These are phyloP conservation scores for Tenthredo amoena DNA, from an alignment of 2,888 invertebrate species.

Conservation along the genomic window DNA sequence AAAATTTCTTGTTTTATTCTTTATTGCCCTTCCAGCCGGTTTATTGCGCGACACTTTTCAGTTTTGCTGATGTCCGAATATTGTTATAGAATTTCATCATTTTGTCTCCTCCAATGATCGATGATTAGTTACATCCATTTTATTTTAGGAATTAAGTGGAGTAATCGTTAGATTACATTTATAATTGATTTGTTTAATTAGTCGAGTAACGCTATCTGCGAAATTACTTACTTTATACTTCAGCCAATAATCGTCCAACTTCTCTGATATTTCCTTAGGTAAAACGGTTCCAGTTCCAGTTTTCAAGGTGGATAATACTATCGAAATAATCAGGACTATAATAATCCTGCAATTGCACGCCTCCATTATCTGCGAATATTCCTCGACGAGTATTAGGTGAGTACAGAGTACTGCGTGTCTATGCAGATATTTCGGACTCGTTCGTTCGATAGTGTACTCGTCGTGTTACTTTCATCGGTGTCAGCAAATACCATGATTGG, in stretches of 20 bases:
- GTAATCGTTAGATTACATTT: neutral
- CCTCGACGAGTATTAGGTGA: neutral
- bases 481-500: conserved; percentile 34
- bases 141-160: too few relatives aligned
- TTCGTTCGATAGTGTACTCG: neutral
- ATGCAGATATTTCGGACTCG: neutral
- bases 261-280: conserved; percentile 64
- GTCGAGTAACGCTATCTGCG: neutral
- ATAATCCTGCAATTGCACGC: neutral
- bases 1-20: neutral
- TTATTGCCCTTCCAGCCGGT: neutral
- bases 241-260: conserved; percentile 72
- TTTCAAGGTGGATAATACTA: neutral
- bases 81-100: neutral
- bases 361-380: conserved; percentile 15
- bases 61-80: conserved; percentile 8
- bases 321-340: neutral
- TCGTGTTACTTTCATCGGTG: neutral
- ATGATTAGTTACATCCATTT: neutral
- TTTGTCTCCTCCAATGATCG: neutral
- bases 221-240: conserved; percentile 69
- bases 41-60: conserved; percentile 15
- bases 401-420: neutral
- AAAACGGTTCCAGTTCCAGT: conserved; percentile 54
- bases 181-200: neutral